These are phyloP conservation scores for Bagarius yarrelli DNA, from an alignment of 2,113 vertebrate genomes.

Conservation along the genomic window DNA sequence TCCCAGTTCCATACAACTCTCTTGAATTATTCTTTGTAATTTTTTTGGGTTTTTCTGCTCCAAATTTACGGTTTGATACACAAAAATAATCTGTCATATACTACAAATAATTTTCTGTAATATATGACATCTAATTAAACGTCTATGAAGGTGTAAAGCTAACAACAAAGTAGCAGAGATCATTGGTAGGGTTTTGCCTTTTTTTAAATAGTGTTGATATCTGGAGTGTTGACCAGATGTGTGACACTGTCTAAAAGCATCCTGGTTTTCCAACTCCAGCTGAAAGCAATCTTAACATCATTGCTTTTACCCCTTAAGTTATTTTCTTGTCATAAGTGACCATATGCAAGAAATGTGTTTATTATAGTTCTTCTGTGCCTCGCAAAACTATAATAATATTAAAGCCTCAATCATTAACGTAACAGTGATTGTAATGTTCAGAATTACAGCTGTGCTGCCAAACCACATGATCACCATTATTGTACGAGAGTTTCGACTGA, in stretches of 20 bases:
- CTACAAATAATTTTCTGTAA: too few species aligned
- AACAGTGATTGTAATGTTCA: background rate
- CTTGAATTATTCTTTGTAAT: too few species aligned
- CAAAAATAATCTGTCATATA: too few species aligned
- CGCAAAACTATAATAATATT: background rate
- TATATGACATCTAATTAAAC: too few species aligned
- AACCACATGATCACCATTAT: background rate
- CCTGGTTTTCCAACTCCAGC: background rate
- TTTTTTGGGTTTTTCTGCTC: too few species aligned
- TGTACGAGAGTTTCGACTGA: background rate
- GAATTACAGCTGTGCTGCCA: background rate
- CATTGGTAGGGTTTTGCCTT: too few species aligned
- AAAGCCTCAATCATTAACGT: background rate
- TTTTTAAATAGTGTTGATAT: too few species aligned
- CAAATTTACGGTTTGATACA: too few species aligned
- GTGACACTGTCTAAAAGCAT: background rate
- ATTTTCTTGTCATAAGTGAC: background rate
- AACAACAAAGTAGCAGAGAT: too few species aligned
- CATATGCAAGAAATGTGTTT: background rate
- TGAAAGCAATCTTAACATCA: constrained; percentile 12
- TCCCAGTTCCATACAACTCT: too few species aligned
- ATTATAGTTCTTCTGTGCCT: background rate
- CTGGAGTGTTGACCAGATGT: too few species aligned
- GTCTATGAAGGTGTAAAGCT: too few species aligned
- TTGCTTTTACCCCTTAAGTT: background rate